phyloP scores from a whole-genome alignment of 1,140 invertebrate genomes.

The Zeugodacus cucurbitae region DNA sequence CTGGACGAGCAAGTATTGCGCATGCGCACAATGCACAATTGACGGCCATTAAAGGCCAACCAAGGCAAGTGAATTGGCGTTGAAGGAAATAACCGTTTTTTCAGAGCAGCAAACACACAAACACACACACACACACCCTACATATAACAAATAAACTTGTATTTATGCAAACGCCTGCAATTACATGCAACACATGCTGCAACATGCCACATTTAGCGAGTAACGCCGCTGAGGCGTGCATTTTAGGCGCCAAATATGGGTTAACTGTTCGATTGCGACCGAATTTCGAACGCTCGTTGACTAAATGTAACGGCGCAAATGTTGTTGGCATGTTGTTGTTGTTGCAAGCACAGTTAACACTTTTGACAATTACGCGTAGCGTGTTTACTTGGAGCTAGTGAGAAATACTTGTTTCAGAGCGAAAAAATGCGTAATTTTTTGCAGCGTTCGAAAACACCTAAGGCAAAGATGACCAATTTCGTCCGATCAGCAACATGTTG shows the following conservation, averaged over 20 bases:
- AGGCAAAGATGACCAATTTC: background rate
- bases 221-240: background rate
- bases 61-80: conserved; percentile 10
- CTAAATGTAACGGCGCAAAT: background rate
- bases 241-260: conserved; percentile 7
- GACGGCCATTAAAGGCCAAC: background rate
- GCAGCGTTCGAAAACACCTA: background rate
- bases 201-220: background rate
- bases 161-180: background rate
- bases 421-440: background rate
- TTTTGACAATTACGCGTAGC: background rate
- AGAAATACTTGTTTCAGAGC: background rate
- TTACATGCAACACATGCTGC: background rate
- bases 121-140: background rate
- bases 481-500: background rate
- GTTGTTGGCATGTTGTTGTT: background rate
- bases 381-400: background rate
- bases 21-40: background rate
- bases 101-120: background rate
- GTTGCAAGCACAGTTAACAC: background rate
- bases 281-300: background rate
- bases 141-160: background rate
- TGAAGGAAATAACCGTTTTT: conserved; percentile 20
- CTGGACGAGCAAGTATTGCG: background rate
- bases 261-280: background rate